Evolutionary conservation across 2,888 invertebrate species (phyloP), one percentile per base, ranked within the genome.

Genomic region (Nomada ferruginata): DNA sequence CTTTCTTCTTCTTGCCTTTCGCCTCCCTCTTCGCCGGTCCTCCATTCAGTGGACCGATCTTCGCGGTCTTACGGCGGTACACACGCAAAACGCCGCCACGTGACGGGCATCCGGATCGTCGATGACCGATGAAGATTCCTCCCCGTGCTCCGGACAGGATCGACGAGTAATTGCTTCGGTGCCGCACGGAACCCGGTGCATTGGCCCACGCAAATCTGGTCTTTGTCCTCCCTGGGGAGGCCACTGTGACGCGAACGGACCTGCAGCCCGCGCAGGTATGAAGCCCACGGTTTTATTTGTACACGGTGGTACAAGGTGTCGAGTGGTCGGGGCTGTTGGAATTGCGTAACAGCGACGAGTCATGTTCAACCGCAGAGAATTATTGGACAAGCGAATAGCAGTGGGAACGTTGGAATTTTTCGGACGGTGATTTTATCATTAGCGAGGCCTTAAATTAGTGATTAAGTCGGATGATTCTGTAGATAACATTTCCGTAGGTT

Each of bases 61-160:
- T 81, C 77, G 44, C 81, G 82, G 69, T 76, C 84, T 84, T 87
- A 83, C 84, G 85, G 81, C 69, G 87, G 90, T 91, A 88, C 90
- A 89, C 91, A 90, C 90, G 90, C 90, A 91, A 91, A 91, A 92
- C 90, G 90, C 82, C 79, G 89, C 90, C 91, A 91, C 91, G 92
- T 92, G 91, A 92, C 89, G 88, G 71, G 91, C 92, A 92, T 91
- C 90, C 89, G 89, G 87, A 91, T 91, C 83, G 83, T 53, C 86
- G 85, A 81, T 85, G 85, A 89, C 85, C 85, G 84, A 84, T 85
- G 83, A 87, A 88, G 88, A 88, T 88, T 88, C 87, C 71, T 74
- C 79, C 73, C 79, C 73, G 74, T 75, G 75, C 82, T 55, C 68
- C 65, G 85, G 72, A 83, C 85, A 74, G 74, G 80, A 87, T 86